A percentile compares a stretch with the other conserved stretches of the same genome.
Evolutionary conservation across 2,113 vertebrate genomes (phyloP).

Genomic region (Erythrolamprus reginae): DNA sequence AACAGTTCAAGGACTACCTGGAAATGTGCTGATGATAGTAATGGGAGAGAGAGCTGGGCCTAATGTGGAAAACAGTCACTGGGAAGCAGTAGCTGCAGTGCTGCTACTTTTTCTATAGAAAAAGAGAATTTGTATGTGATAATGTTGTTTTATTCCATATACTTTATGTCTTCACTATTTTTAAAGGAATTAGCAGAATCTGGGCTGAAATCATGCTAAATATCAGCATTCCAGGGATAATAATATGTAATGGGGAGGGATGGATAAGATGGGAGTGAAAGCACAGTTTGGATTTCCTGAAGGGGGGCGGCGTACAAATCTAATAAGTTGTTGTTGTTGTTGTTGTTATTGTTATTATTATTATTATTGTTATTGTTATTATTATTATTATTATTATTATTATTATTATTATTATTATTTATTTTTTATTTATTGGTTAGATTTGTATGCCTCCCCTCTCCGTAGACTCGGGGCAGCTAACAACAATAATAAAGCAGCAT

Average conservation of each 20-base stretch:
- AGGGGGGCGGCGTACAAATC: too few species aligned
- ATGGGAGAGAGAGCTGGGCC: rapidly evolving
- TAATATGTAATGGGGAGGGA: not conserved
- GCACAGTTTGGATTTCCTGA: not conserved
- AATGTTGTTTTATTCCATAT: not conserved
- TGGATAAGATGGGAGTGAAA: too few species aligned
- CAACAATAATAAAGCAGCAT: too few species aligned
- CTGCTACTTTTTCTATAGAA: not conserved
- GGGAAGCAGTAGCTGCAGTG: not conserved
- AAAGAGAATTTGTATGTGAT: not conserved
- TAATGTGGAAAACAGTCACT: not conserved
- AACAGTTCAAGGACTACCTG: not conserved
- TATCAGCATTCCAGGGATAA: not conserved
- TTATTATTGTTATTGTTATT: too few species aligned
- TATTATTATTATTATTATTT: too few species aligned
- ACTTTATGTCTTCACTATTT: not conserved
- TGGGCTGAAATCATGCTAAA: not conserved
- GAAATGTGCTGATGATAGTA: not conserved
- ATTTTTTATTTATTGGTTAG: too few species aligned
- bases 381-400: too few species aligned
- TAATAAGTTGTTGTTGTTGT: too few species aligned
- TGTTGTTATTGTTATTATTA: too few species aligned
- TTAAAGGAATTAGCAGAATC: not conserved
- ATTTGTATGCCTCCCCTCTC: too few species aligned
- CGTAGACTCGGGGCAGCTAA: too few species aligned